phyloP scores from a whole-genome alignment of 2,888 invertebrate genomes.

The Volucella inanis region DNA sequence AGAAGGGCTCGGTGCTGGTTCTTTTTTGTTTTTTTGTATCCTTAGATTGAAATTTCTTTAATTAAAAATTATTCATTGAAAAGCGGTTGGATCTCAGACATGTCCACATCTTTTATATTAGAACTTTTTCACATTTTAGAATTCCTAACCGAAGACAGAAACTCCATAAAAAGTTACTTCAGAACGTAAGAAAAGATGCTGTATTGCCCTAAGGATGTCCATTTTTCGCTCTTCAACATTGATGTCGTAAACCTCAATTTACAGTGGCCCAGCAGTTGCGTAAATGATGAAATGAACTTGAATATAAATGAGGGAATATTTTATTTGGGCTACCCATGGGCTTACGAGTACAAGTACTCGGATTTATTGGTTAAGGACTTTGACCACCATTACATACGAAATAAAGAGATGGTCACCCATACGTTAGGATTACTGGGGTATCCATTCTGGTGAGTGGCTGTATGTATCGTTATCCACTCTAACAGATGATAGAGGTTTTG shows the following conservation, averaged over 20 bases:
- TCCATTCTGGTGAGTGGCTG: too few species aligned
- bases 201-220: conserved; percentile 40
- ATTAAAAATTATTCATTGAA: conserved; percentile 69
- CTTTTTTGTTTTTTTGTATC: conserved; percentile 16
- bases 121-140: conserved; percentile 52
- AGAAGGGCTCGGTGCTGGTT: not conserved
- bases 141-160: conserved; percentile 40
- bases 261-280: conserved; percentile 18
- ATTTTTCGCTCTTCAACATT: conserved; percentile 57
- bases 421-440: too few species aligned
- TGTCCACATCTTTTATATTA: conserved; percentile 32
- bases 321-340: conserved; percentile 26
- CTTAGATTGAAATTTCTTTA: conserved; percentile 56
- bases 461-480: too few species aligned
- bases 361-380: too few species aligned
- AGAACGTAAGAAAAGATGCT: conserved; percentile 38
- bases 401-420: too few species aligned
- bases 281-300: conserved; percentile 60
- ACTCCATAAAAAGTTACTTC: conserved; percentile 39
- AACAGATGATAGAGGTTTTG: too few species aligned
- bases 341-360: too few species aligned
- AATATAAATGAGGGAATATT: conserved; percentile 66
- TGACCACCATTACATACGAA: too few species aligned
- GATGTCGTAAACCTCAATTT: conserved; percentile 64
- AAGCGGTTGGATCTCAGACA: conserved; percentile 41